phyloP scores from a whole-genome alignment of 1,140 invertebrate genomes.

The Atopsyche davidsoni region DNA sequence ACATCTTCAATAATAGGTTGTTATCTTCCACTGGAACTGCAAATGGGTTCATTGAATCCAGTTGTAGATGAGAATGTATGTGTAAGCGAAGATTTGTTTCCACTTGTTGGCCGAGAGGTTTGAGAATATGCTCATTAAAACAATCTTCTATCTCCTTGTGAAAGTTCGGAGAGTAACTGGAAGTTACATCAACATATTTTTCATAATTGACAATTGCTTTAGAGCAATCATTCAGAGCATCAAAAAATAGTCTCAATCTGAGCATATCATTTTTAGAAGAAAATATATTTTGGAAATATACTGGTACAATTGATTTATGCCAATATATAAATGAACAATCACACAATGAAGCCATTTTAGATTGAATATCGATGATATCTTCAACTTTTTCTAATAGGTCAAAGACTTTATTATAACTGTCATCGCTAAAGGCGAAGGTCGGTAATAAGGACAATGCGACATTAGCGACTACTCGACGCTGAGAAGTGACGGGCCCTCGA shows the following conservation, averaged over 20 bases:
- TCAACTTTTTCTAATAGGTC: constrained; percentile 58
- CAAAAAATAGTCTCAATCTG: constrained; percentile 60
- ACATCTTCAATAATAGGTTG: constrained; percentile 49
- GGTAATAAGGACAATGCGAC: constrained; percentile 64
- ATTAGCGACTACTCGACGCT: constrained; percentile 58
- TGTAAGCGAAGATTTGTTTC: constrained; percentile 87
- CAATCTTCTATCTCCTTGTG: constrained; percentile 34
- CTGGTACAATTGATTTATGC: constrained; percentile 69
- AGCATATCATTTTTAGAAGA: constrained; percentile 56
- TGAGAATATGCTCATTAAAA: constrained; percentile 52
- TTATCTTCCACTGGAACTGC: constrained; percentile 44
- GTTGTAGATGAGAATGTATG: constrained; percentile 83
- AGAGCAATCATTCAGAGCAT: constrained; percentile 57
- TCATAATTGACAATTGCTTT: constrained; percentile 35
- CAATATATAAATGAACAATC: constrained; percentile 77
- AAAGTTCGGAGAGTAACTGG: constrained; percentile 36
- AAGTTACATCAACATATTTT: constrained; percentile 34
- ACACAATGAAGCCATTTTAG: constrained; percentile 55
- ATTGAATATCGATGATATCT: constrained; percentile 54
- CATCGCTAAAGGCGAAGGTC: constrained; percentile 47
- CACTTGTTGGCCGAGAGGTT: constrained; percentile 76
- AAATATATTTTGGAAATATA: constrained; percentile 69
- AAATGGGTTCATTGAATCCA: constrained; percentile 75
- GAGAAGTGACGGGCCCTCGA: constrained; percentile 61
- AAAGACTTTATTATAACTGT: constrained; percentile 48